These are phyloP conservation scores for Nothura maculosa DNA, from an alignment of 2,797 vertebrate genomes.

Conservation along the genomic window DNA sequence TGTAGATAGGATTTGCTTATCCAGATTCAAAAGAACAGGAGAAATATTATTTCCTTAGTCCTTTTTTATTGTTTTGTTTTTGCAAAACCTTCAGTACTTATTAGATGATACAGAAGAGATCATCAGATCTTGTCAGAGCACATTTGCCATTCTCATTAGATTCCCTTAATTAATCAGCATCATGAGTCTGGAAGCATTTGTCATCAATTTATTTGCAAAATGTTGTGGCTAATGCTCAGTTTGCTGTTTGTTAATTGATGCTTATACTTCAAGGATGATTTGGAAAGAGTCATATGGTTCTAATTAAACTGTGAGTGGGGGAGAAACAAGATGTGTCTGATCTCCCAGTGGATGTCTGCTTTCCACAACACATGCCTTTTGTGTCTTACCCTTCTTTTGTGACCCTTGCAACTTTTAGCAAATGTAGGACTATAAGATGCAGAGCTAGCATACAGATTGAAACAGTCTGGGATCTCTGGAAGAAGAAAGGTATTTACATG, in stretches of 20 bases:
- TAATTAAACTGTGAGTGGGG: background rate
- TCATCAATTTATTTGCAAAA: slow-evolving; percentile 58
- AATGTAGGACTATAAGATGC: background rate
- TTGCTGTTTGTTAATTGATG: slow-evolving; percentile 16
- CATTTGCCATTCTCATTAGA: slow-evolving; percentile 31
- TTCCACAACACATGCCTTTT: background rate
- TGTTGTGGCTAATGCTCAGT: slow-evolving; percentile 46
- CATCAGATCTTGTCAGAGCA: background rate
- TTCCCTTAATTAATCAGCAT: slow-evolving; percentile 57
- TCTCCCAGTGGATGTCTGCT: background rate
- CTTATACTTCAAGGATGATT: background rate
- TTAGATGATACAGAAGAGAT: background rate
- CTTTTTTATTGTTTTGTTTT: background rate
- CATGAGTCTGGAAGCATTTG: slow-evolving; percentile 45
- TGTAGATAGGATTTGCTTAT: background rate
- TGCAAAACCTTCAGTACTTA: slow-evolving; percentile 6
- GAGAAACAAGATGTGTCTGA: background rate
- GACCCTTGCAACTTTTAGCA: background rate
- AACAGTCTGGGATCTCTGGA: background rate
- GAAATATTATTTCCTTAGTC: background rate
- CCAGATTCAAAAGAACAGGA: background rate
- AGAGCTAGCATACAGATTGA: background rate
- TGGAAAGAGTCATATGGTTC: slow-evolving; percentile 23
- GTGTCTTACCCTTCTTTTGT: background rate
- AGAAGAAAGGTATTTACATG: background rate